Evolutionary conservation across 30 jellyfish, hydroid and myxozoan species (phyloP), one percentile per base, ranked within the genome.

Genomic region (Morbakka virulenta): DNA sequence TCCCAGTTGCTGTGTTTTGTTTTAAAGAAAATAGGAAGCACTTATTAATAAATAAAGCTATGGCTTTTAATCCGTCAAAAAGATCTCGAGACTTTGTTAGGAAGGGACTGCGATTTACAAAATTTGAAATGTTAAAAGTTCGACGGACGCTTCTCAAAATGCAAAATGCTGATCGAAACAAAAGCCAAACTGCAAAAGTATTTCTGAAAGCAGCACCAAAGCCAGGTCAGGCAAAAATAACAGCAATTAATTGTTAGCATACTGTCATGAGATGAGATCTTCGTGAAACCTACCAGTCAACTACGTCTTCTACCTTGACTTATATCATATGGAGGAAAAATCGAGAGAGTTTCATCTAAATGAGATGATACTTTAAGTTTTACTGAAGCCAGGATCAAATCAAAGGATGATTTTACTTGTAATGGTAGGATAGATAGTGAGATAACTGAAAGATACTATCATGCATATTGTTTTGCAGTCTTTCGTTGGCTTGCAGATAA

Each of bases 161-260:
- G 72, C 72, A 51, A 26, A 72, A 72, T 57, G 50, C 70, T 41
- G 70, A 72, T 72, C 72, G 84, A 72, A 41, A 72, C 84, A 72
- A 72, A 72, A 72, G 20, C 22, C n/a, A 9, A 41, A 52, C 52
- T 48, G 52, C 76, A 48, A 72, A 72, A 41, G 84, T 31, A 72
- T 72, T 41, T 72, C 62, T 41, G 84, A 72, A 49, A 72, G 84
- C 84, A 72, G 76, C 84, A 49, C 53, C 84, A 72, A 72, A 50
- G 84, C 84, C 51, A 41, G 76, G 84, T 25, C 84, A 72, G 53
- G 75, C 84, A 72, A 48, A 72, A 41, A 21, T 69, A 41, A 24
- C 74, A 41, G 35, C 34, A 69, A 29, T 69, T 69, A 29, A 32
- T 69, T 36, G 50, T 27, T 68, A 27, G 27, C 11, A 17, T 32